Conservation (phyloP, 2,888 invertebrate genomes). For the Patella ulyssiponensis region DNA sequence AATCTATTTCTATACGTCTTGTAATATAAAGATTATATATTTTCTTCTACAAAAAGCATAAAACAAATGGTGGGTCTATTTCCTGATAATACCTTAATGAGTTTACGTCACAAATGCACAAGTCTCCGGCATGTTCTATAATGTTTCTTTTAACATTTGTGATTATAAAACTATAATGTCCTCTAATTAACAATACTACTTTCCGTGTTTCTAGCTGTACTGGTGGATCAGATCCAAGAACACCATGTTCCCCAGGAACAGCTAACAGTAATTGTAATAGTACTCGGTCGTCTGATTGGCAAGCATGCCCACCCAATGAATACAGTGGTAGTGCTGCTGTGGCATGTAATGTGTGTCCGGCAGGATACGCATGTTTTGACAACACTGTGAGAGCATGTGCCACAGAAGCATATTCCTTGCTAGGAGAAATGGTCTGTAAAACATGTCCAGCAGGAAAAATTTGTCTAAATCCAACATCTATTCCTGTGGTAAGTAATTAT, state of each 20-base stretch:
- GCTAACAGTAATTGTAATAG: conserved; percentile 41
- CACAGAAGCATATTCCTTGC: conserved; percentile 52
- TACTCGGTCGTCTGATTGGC: conserved; percentile 37
- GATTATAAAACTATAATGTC: too few species aligned
- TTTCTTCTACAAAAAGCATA: too few species aligned
- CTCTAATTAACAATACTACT: too few species aligned
- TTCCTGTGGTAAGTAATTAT: conserved; percentile 41
- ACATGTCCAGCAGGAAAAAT: conserved; percentile 59
- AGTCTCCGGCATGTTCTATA: too few species aligned
- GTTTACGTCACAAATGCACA: too few species aligned
- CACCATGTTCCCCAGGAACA: conserved; percentile 50
- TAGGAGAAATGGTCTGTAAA: conserved; percentile 53
- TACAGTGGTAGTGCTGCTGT: conserved; percentile 47
- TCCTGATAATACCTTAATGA: too few species aligned
- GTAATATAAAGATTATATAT: too few species aligned
- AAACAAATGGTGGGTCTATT: too few species aligned
- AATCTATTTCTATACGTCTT: too few species aligned
- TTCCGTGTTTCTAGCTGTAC: conserved; percentile 48
- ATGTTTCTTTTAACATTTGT: too few species aligned
- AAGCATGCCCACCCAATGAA: conserved; percentile 41
- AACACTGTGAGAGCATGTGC: conserved; percentile 45
- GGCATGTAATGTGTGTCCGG: conserved; percentile 59
- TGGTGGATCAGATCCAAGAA: conserved; percentile 35
- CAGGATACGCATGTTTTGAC: conserved; percentile 55
- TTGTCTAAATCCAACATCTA: conserved; percentile 46